A percentile compares a stretch with the other conserved stretches of the same genome.
Conservation (phyloP, 2,113 vertebrate genomes). For the Poicephalus gulielmi region DNA sequence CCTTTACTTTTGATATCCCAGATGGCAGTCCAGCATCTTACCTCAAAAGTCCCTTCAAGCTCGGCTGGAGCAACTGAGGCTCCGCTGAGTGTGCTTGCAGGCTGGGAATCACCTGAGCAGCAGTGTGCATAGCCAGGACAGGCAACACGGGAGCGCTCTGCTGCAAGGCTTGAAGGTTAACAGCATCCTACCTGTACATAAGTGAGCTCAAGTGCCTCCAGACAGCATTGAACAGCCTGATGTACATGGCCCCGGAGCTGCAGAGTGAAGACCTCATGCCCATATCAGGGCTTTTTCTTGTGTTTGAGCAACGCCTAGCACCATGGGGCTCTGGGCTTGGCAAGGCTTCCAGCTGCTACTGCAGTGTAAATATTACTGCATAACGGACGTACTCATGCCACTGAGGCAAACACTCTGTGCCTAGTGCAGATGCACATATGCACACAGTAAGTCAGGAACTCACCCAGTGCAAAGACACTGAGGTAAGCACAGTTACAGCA, state of each 20-base stretch:
- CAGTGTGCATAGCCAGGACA: rapidly evolving
- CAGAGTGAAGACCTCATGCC: background rate
- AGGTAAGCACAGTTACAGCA: rapidly evolving
- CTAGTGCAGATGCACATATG: rapidly evolving
- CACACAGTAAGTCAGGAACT: background rate
- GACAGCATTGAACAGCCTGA: rapidly evolving
- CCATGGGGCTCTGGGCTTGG: rapidly evolving
- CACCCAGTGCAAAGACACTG: background rate
- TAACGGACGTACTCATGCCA: rapidly evolving
- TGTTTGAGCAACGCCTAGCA: rapidly evolving
- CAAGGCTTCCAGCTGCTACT: background rate
- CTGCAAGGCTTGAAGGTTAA: background rate
- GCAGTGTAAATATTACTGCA: background rate
- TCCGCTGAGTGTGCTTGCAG: background rate
- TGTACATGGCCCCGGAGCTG: rapidly evolving
- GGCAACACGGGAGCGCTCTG: background rate
- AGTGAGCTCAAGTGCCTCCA: background rate
- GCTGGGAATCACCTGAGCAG: background rate
- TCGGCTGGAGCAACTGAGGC: background rate
- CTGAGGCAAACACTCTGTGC: background rate
- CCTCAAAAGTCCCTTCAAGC: background rate
- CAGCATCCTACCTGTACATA: rapidly evolving
- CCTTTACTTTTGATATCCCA: background rate
- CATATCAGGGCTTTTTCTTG: rapidly evolving
- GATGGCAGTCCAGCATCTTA: background rate